Evolutionary conservation across 2,888 invertebrate species (phyloP).

Genomic region (Creontiades dilutus): DNA sequence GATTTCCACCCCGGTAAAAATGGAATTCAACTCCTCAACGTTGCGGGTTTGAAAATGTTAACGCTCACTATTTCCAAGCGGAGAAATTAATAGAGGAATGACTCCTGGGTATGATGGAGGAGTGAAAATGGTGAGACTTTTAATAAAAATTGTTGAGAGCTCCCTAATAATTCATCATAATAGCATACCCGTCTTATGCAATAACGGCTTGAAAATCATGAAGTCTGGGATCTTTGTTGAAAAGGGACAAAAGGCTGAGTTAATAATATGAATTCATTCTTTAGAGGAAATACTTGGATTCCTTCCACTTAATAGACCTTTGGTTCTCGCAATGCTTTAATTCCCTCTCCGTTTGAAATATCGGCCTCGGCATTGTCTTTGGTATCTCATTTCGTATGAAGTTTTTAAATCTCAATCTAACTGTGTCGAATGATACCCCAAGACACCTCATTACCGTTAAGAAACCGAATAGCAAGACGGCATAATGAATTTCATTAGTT

Average conservation of each 20-base stretch:
- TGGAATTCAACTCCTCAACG: no score
- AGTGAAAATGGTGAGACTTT: neutral
- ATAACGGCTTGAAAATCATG: conserved; percentile 52
- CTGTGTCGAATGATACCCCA: no score
- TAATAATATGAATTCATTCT: conserved; percentile 48
- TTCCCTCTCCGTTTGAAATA: neutral
- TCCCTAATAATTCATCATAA: conserved; percentile 44
- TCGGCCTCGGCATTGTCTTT: neutral
- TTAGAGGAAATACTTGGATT: conserved; percentile 33
- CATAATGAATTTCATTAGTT: no score
- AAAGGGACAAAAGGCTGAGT: conserved; percentile 46
- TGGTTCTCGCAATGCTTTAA: conserved; percentile 3
- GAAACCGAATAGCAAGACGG: no score
- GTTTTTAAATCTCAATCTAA: neutral
- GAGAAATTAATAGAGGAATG: neutral
- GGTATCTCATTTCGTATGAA: neutral
- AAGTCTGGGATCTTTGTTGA: neutral
- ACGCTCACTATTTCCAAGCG: no score
- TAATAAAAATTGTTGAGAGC: conserved; percentile 19
- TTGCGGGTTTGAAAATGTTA: no score
- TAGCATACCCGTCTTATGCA: conserved; percentile 42
- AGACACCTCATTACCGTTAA: no score
- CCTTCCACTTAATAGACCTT: conserved; percentile 29
- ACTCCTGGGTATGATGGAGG: neutral
- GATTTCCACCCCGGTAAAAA: no score